phyloP scores from a whole-genome alignment of 2,797 vertebrate species.

The Sandelia bainsii region DNA sequence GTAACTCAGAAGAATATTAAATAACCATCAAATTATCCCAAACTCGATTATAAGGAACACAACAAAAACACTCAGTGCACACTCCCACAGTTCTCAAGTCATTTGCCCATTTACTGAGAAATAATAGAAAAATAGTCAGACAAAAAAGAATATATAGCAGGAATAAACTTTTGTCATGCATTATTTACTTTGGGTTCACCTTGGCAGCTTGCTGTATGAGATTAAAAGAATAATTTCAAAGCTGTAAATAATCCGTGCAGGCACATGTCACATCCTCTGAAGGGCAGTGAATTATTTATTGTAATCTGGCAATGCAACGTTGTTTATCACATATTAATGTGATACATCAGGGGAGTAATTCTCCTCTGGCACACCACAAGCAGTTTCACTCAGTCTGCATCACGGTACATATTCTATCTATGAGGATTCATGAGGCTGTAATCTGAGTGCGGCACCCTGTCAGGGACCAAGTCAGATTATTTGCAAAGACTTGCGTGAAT shows the following conservation, averaged over 20 bases:
- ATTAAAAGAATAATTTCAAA: slow-evolving; percentile 84
- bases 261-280: slow-evolving; percentile 82
- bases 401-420: slow-evolving; percentile 73
- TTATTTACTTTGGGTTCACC: slow-evolving; percentile 81
- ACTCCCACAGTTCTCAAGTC: slow-evolving; percentile 28
- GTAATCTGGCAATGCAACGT: slow-evolving; percentile 86
- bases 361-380: slow-evolving; percentile 77
- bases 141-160: slow-evolving; percentile 61
- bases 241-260: slow-evolving; percentile 84
- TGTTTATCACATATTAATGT: slow-evolving; percentile 89
- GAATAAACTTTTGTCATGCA: slow-evolving; percentile 75
- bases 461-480: slow-evolving; percentile 65
- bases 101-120: slow-evolving; percentile 41
- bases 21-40: slow-evolving; percentile 54
- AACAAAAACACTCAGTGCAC: slow-evolving; percentile 26
- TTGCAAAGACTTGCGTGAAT: slow-evolving; percentile 57
- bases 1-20: slow-evolving; percentile 44
- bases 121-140: slow-evolving; percentile 44
- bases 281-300: slow-evolving; percentile 88
- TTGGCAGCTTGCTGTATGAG: slow-evolving; percentile 77
- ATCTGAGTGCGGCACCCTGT: slow-evolving; percentile 74
- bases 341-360: slow-evolving; percentile 87
- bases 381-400: slow-evolving; percentile 74
- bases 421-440: slow-evolving; percentile 82
- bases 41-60: slow-evolving; percentile 49